phyloP scores from a whole-genome alignment of 2,888 invertebrate species.

The Meliscaeva auricollis region DNA sequence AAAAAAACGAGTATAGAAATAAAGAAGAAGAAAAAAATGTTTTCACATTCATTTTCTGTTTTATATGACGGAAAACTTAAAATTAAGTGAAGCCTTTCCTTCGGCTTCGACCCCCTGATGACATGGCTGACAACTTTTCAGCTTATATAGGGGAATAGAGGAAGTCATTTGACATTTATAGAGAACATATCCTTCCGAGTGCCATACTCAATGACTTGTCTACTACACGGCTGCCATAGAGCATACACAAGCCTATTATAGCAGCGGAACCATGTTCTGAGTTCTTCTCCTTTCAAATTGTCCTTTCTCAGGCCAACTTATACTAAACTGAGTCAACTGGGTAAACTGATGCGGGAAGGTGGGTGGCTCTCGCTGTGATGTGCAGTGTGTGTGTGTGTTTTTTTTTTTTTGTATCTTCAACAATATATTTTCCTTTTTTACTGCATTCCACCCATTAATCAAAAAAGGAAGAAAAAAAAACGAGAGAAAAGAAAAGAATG shows the following conservation, averaged over 20 bases:
- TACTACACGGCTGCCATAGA: not conserved
- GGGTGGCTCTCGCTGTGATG: not conserved
- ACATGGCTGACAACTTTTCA: constrained; percentile 24
- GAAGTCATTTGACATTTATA: constrained; percentile 73
- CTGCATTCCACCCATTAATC: constrained; percentile 54
- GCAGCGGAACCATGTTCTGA: constrained; percentile 25
- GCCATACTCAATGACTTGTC: constrained; percentile 34
- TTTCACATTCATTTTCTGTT: constrained; percentile 40
- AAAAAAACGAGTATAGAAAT: not conserved
- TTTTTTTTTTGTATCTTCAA: constrained; percentile 8
- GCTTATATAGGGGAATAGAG: constrained; percentile 34
- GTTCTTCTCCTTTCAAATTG: constrained; percentile 31
- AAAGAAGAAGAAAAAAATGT: constrained; percentile 1
- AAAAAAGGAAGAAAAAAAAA: constrained; percentile 28
- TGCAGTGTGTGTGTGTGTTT: constrained; percentile 19
- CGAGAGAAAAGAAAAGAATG: constrained; percentile 29
- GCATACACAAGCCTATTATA: constrained; percentile 35
- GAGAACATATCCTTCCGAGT: constrained; percentile 68
- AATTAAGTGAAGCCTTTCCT: constrained; percentile 38
- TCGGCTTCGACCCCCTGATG: not conserved
- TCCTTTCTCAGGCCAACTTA: constrained; percentile 34
- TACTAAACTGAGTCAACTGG: not conserved
- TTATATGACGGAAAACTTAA: constrained; percentile 48
- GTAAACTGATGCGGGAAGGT: not conserved
- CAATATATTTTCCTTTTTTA: constrained; percentile 21